Percentiles rank a stretch among this genome's conserved stretches.
Conservation (phyloP, 2,888 invertebrate genomes). For the Eubasilissa splendida region DNA sequence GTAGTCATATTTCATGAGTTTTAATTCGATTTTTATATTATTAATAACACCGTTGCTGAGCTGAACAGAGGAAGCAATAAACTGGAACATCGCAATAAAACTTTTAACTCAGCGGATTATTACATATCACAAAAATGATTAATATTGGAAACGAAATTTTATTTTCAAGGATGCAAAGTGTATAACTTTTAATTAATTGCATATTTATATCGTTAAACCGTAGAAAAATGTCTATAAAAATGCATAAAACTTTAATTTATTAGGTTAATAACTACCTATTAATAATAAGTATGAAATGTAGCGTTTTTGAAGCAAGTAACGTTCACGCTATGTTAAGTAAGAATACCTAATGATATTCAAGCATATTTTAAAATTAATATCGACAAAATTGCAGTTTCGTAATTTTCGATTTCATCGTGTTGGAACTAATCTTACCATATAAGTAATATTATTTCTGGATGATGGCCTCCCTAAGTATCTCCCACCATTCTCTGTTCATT, state of each 20-base stretch:
- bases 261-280: too few species aligned
- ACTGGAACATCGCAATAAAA: conserved; percentile 17
- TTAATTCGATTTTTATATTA: conserved; percentile 4
- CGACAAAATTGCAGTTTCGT: too few species aligned
- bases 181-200: conserved; percentile 24
- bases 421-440: too few species aligned
- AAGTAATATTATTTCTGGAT: too few species aligned
- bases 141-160: conserved; percentile 4
- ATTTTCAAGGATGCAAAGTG: conserved; percentile 15
- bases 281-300: too few species aligned
- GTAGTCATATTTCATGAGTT: not conserved
- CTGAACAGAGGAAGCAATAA: conserved; percentile 17
- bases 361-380: too few species aligned
- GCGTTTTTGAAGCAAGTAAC: too few species aligned
- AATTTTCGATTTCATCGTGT: too few species aligned
- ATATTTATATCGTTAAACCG: conserved; percentile 6
- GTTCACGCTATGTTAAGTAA: too few species aligned
- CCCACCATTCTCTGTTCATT: too few species aligned
- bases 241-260: not conserved
- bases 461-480: too few species aligned
- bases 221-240: not conserved
- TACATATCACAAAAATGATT: conserved; percentile 1
- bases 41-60: not conserved
- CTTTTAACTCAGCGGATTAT: not conserved
- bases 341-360: too few species aligned